A percentile compares a stretch with the other conserved stretches of the same genome.
These are phyloP conservation scores for Solenopsis fugax DNA, from an alignment of 1,140 invertebrate genomes.

Conservation along the genomic window DNA sequence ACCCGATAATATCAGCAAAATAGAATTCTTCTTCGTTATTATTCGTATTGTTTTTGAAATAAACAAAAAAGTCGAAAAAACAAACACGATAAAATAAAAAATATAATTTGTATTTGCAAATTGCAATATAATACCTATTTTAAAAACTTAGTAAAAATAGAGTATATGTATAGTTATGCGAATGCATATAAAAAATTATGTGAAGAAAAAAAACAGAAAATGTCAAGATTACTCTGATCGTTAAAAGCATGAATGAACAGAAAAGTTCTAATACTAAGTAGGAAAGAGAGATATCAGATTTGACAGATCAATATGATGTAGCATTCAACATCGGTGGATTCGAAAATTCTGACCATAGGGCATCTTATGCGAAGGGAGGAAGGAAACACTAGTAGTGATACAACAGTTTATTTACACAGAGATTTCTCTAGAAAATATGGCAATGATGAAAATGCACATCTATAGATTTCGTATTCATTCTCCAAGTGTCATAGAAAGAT, in stretches of 20 bases:
- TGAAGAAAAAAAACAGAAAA: neutral
- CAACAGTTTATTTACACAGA: slow-evolving; percentile 30
- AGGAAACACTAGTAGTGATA: neutral
- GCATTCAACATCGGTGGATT: neutral
- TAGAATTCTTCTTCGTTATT: neutral
- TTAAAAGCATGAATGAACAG: neutral
- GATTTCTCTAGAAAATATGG: slow-evolving; percentile 12
- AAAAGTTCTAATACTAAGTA: neutral
- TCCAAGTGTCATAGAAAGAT: neutral
- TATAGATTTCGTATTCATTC: neutral
- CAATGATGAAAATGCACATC: slow-evolving; percentile 26
- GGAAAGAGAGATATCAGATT: neutral
- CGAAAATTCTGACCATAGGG: neutral
- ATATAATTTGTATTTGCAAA: neutral
- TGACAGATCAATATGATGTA: slow-evolving; percentile 14
- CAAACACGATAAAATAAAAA: neutral
- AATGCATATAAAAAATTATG: neutral
- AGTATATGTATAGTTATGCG: neutral
- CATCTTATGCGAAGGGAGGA: neutral
- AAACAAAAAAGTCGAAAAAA: neutral
- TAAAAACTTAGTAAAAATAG: neutral
- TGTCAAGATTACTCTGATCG: neutral
- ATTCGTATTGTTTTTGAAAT: neutral
- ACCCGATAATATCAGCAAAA: neutral
- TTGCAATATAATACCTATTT: neutral